Evolutionary conservation across 2,113 vertebrate species (phyloP).

Genomic region (Tyrannus savana): DNA sequence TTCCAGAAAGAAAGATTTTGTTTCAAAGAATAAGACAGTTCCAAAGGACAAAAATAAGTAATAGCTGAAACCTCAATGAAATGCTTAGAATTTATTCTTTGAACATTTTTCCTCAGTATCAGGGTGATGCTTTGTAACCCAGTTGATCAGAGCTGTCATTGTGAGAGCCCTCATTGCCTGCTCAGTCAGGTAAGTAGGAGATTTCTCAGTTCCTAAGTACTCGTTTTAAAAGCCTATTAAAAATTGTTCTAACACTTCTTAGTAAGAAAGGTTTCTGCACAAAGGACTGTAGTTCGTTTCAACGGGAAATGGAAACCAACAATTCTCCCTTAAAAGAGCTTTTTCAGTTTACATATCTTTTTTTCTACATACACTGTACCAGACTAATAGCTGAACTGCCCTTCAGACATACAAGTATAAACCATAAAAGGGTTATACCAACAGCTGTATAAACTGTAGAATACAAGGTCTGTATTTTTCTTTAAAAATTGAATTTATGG

Average conservation of each 20-base stretch:
- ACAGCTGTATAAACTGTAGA: neutral
- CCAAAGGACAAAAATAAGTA: neutral
- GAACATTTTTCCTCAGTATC: neutral
- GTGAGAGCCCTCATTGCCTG: neutral
- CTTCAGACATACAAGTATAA: neutral
- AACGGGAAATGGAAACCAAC: neutral
- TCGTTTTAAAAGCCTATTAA: neutral
- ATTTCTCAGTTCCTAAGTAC: neutral
- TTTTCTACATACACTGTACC: neutral
- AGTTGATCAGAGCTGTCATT: neutral
- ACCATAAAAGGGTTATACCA: neutral
- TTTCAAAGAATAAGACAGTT: neutral
- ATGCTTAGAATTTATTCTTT: neutral
- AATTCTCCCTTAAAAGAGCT: neutral
- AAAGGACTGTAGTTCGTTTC: neutral
- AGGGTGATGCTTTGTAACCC: neutral
- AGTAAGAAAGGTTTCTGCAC: neutral
- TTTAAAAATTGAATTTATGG: neutral
- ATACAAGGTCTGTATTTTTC: neutral
- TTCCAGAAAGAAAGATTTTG: neutral
- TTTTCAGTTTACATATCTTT: neutral
- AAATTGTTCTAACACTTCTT: neutral
- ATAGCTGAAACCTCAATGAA: neutral
- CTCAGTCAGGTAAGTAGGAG: neutral
- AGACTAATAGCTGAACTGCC: neutral